phyloP scores from a whole-genome alignment of 1,140 invertebrate genomes.

The Apis cerana region DNA sequence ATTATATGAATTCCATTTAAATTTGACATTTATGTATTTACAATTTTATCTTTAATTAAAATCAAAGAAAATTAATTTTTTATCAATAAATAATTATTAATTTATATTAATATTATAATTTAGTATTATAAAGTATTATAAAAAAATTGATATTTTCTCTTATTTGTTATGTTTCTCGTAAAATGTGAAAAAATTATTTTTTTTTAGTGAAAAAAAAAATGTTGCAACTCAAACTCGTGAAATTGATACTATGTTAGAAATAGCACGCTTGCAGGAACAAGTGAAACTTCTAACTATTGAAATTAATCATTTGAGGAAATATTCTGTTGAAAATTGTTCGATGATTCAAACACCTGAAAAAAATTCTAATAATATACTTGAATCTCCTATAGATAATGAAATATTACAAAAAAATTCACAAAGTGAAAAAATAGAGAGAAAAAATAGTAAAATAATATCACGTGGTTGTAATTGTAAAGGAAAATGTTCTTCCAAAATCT shows the following conservation, averaged over 20 bases:
- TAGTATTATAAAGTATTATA: no score
- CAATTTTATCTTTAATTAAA: neutral
- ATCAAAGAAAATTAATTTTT: neutral
- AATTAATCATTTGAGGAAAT: slow-evolving; percentile 36
- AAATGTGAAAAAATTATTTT: neutral
- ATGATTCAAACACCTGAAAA: neutral
- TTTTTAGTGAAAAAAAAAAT: slow-evolving; percentile 19
- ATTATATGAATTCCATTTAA: neutral
- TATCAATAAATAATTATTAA: neutral
- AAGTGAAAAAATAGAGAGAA: no score
- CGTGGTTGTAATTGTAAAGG: slow-evolving; percentile 62
- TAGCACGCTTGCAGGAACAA: slow-evolving; percentile 56
- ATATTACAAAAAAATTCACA: neutral
- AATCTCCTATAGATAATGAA: neutral
- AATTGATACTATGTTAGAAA: slow-evolving; percentile 11
- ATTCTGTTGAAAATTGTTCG: neutral
- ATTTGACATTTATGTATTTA: neutral
- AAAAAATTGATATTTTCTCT: neutral
- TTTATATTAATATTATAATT: neutral
- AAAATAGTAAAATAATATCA: neutral
- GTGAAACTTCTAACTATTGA: slow-evolving; percentile 51
- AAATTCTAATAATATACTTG: neutral
- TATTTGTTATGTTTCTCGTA: neutral
- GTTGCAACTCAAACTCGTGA: slow-evolving; percentile 22
- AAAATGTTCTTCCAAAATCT: slow-evolving; percentile 59